phyloP scores from a whole-genome alignment of 2,888 invertebrate genomes.

The Nebria brevicollis region DNA sequence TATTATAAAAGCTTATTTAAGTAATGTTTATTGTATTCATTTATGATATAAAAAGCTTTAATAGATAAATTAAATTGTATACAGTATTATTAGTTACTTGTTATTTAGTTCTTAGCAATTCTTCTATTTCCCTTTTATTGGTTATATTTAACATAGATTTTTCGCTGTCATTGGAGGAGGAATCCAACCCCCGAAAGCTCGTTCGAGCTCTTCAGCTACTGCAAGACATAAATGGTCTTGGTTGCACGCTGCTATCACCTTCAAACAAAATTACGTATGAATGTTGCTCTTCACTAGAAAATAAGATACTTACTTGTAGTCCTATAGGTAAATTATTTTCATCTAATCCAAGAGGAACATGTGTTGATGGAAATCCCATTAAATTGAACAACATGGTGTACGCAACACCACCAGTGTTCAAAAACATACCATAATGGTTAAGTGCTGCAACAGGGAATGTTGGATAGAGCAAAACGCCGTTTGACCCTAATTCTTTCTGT shows the following conservation, averaged over 20 bases:
- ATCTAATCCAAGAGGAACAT: slow-evolving; percentile 76
- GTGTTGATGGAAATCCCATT: slow-evolving; percentile 79
- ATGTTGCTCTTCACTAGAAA: neutral
- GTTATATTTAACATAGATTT: neutral
- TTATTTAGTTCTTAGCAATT: neutral
- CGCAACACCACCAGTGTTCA: slow-evolving; percentile 68
- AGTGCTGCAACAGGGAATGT: slow-evolving; percentile 73
- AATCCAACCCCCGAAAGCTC: slow-evolving; percentile 84
- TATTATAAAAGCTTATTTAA: neutral
- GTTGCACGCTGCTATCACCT: slow-evolving; percentile 78
- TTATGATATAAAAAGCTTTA: neutral
- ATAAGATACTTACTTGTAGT: slow-evolving; percentile 70
- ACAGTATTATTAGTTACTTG: neutral
- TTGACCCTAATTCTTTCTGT: slow-evolving; percentile 71
- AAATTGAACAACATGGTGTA: slow-evolving; percentile 78
- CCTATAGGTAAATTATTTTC: slow-evolving; percentile 76
- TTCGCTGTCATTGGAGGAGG: slow-evolving; percentile 60
- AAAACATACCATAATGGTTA: slow-evolving; percentile 71
- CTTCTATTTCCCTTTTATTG: no score
- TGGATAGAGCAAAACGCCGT: slow-evolving; percentile 80
- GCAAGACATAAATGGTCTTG: slow-evolving; percentile 84
- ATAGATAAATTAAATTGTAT: neutral
- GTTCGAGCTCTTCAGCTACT: slow-evolving; percentile 81
- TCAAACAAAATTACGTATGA: slow-evolving; percentile 50
- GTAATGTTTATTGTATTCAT: neutral